Evolutionary conservation across 2,888 invertebrate species (phyloP).

Genomic region (Rhorus exstirpatorius): DNA sequence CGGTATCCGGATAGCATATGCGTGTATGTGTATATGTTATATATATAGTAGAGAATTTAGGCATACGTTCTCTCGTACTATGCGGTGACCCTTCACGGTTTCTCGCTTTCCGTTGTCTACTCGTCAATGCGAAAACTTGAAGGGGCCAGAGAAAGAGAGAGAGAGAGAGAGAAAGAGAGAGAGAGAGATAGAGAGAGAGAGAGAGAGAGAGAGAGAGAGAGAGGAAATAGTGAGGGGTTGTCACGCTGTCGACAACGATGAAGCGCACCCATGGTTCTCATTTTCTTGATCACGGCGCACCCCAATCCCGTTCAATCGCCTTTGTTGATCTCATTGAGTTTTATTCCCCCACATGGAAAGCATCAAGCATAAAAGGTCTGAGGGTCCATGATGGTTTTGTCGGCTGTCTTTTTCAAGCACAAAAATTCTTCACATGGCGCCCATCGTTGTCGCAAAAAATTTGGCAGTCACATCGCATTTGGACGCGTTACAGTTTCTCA

Average conservation of each 20-base stretch:
- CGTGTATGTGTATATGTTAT: constrained; percentile 19
- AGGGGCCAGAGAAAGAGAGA: no score
- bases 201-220: constrained; percentile 33
- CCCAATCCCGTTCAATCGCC: constrained; percentile 7
- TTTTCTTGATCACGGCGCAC: constrained; percentile 73
- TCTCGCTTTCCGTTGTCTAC: constrained; percentile 84
- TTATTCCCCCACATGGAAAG: constrained; percentile 68
- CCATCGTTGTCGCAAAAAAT: no score
- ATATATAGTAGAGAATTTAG: constrained; percentile 49
- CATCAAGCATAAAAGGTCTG: constrained; percentile 22
- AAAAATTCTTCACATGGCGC: no score
- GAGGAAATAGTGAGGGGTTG: constrained; percentile 46
- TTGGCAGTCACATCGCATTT: no score
- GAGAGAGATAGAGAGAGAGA: no score
- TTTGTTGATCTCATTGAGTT: constrained; percentile 23
- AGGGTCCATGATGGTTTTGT: not conserved
- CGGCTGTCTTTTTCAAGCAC: not conserved
- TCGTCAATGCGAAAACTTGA: constrained; percentile 82
- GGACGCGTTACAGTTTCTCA: no score
- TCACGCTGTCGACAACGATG: constrained; percentile 79
- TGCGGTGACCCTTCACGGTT: constrained; percentile 84
- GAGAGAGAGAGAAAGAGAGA: no score
- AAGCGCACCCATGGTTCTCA: constrained; percentile 80
- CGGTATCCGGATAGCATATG: constrained; percentile 42
- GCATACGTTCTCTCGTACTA: constrained; percentile 60